These are phyloP conservation scores for Lordiphosa collinella DNA, from an alignment of 1,140 invertebrate species.

Conservation along the genomic window DNA sequence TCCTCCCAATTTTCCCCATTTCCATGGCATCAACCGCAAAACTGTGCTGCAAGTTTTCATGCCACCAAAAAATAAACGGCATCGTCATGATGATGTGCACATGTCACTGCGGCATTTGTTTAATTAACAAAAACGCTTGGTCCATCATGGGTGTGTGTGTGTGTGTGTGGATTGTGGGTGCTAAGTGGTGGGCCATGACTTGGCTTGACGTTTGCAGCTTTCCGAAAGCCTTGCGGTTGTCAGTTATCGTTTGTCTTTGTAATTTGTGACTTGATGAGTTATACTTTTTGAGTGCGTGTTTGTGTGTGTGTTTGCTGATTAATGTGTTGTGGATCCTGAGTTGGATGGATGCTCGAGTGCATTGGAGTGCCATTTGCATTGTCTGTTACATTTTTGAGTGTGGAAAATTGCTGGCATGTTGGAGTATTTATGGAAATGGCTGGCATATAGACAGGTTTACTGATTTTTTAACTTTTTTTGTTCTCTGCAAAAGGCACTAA, in stretches of 20 bases:
- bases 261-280: slow-evolving; percentile 75
- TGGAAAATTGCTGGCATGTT: no score
- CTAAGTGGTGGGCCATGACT: slow-evolving; percentile 51
- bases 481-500: no score
- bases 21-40: slow-evolving; percentile 12
- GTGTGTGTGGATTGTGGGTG: slow-evolving; percentile 55
- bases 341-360: neutral
- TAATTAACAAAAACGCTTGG: slow-evolving; percentile 70
- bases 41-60: slow-evolving; percentile 9
- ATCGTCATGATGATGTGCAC: slow-evolving; percentile 70
- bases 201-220: slow-evolving; percentile 15
- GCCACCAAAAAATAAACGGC: slow-evolving; percentile 45
- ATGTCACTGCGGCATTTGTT: slow-evolving; percentile 78
- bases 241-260: slow-evolving; percentile 74
- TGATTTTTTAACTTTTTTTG: no score
- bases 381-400: no score
- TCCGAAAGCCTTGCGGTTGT: slow-evolving; percentile 55
- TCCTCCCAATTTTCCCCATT: neutral
- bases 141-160: slow-evolving; percentile 10
- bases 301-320: slow-evolving; percentile 37
- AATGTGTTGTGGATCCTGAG: slow-evolving; percentile 58
- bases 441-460: no score
- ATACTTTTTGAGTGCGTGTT: slow-evolving; percentile 44
- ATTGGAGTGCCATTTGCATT: no score
- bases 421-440: no score